Conservation (phyloP, 2,113 vertebrate species). For the Sinocyclocheilus maitianheensis region DNA sequence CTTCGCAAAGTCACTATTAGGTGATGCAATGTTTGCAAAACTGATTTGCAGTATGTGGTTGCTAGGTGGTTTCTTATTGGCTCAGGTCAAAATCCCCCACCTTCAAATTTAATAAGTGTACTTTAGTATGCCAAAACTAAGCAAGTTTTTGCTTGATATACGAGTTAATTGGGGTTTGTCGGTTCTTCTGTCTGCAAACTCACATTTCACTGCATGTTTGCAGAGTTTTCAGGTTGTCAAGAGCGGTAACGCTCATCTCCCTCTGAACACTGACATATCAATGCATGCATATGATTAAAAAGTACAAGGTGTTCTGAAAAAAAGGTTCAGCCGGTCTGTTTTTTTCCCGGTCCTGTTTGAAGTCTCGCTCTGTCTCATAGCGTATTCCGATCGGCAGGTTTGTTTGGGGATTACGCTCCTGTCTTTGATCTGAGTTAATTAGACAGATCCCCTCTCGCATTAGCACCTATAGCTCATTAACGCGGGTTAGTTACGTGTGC, state of each 20-base stretch:
- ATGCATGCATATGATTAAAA: constrained; percentile 67
- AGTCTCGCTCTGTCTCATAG: constrained; percentile 52
- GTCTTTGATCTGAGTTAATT: constrained; percentile 81
- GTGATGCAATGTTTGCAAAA: neutral
- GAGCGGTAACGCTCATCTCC: constrained; percentile 5
- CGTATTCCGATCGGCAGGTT: constrained; percentile 78
- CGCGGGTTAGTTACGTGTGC: constrained; percentile 68
- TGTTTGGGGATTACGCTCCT: constrained; percentile 76
- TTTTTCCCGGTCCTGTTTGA: constrained; percentile 51
- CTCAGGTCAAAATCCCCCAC: neutral
- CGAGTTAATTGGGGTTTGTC: neutral
- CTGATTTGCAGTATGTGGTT: neutral
- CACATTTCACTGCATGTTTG: neutral
- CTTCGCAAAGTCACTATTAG: neutral
- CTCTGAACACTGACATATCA: constrained; percentile 34
- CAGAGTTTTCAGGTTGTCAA: constrained; percentile 16
- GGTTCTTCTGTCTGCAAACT: neutral
- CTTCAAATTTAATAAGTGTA: neutral
- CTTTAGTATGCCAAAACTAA: neutral
- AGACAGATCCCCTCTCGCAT: constrained; percentile 70
- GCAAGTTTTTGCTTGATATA: neutral
- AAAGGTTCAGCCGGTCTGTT: constrained; percentile 60
- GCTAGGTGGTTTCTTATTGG: neutral
- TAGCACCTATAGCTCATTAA: constrained; percentile 75
- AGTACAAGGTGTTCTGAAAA: constrained; percentile 47